Evolutionary conservation across 1,140 invertebrate genomes (phyloP).

Genomic region (Heliconius hewitsoni): DNA sequence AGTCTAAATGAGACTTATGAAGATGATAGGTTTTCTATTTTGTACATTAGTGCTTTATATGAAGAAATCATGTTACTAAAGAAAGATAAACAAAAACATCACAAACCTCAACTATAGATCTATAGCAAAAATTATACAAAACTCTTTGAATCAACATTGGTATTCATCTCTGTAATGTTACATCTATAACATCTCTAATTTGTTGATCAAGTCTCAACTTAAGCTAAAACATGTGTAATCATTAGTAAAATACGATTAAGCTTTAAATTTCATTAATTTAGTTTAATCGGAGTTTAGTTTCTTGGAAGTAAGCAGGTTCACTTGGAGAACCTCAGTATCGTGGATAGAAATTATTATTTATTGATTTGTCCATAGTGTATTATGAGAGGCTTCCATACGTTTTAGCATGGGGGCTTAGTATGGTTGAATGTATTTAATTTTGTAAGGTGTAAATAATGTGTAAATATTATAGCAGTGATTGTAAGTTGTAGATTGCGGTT

Average conservation of each 20-base stretch:
- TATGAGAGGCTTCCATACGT: slow-evolving; percentile 67
- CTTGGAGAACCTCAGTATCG: not conserved
- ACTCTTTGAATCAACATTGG: too few species aligned
- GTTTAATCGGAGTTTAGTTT: too few species aligned
- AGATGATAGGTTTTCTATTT: too few species aligned
- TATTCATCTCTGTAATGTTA: too few species aligned
- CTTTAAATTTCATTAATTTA: slow-evolving; percentile 4
- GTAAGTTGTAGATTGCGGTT: slow-evolving; percentile 60
- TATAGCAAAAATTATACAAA: too few species aligned
- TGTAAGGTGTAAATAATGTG: slow-evolving; percentile 72
- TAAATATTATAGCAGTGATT: slow-evolving; percentile 73
- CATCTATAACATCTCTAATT: too few species aligned
- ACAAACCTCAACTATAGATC: too few species aligned
- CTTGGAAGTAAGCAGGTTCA: not conserved
- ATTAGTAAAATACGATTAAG: slow-evolving; percentile 10
- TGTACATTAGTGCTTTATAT: too few species aligned
- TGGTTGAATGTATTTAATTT: slow-evolving; percentile 55
- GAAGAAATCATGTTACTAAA: too few species aligned
- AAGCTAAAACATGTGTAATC: not conserved
- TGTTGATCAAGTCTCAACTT: slow-evolving; percentile 3
- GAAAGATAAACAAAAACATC: too few species aligned
- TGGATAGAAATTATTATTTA: slow-evolving; percentile 4
- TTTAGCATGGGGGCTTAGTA: slow-evolving; percentile 79
- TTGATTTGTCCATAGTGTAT: slow-evolving; percentile 19
- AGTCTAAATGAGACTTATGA: too few species aligned